A percentile compares a stretch with the other conserved stretches of the same genome.
These are phyloP conservation scores for Fabriciana adippe DNA, from an alignment of 2,888 invertebrate genomes.

Conservation along the genomic window DNA sequence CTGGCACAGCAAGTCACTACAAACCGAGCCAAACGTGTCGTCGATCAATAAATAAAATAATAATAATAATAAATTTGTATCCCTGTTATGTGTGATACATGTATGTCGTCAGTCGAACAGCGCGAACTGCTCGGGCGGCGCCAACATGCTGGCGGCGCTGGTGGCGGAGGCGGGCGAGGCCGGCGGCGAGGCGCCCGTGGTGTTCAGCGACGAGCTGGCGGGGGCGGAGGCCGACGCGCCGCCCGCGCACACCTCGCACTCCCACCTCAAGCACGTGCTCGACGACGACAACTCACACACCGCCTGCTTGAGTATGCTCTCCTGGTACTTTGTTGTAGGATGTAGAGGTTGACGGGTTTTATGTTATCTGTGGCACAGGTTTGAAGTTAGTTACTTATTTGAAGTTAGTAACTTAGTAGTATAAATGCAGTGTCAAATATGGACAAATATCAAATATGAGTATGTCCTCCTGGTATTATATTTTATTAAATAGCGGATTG, in stretches of 20 bases:
- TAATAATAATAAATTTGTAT: no score
- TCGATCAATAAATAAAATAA: no score
- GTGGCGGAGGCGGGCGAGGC: conserved; percentile 97
- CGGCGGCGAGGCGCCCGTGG: conserved; percentile 84
- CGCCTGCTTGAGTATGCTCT: conserved; percentile 92
- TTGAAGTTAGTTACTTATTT: no score
- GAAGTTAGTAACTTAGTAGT: no score
- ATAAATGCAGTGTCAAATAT: no score
- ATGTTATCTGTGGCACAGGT: no score
- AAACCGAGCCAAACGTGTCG: no score
- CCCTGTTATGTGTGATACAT: background rate
- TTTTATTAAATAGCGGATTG: no score
- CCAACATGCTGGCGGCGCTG: conserved; percentile 91
- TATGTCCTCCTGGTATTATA: no score
- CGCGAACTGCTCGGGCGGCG: conserved; percentile 83
- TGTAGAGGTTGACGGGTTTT: no score
- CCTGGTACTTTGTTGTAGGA: background rate
- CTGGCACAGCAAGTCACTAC: no score
- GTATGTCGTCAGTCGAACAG: conserved; percentile 27
- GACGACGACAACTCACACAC: conserved; percentile 96
- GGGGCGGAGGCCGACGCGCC: conserved; percentile 55
- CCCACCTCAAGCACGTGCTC: conserved; percentile 89
- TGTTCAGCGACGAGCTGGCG: conserved; percentile 97
- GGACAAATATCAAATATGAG: no score
- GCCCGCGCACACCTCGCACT: conserved; percentile 79